These are phyloP conservation scores for Diceros bicornis DNA, from an alignment of 2,797 vertebrate genomes.

Conservation along the genomic window DNA sequence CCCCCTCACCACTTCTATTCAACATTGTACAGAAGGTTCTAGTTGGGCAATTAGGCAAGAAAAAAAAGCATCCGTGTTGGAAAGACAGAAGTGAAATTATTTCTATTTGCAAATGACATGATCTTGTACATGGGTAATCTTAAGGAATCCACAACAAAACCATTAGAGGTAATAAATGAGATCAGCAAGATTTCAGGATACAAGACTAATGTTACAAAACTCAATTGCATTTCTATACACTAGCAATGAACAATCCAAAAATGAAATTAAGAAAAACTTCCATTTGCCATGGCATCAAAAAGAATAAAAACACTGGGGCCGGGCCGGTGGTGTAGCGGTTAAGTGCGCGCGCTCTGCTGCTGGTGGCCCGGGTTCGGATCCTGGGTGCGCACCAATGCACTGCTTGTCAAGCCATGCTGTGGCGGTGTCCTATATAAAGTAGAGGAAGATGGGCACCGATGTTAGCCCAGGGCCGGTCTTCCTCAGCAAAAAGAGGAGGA, in stretches of 20 bases:
- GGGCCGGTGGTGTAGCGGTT: no score
- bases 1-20: not conserved
- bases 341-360: no score
- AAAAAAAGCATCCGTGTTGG: not conserved
- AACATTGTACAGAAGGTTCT: not conserved
- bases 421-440: no score
- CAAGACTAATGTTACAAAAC: not conserved
- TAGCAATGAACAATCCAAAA: not conserved
- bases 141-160: not conserved
- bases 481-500: no score
- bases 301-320: not conserved
- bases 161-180: conserved; percentile 4
- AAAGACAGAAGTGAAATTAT: conserved; percentile 26
- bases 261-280: conserved; percentile 37
- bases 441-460: no score
- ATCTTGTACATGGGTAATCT: not conserved
- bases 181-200: not conserved
- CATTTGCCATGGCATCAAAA: not conserved
- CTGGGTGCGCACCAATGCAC: no score
- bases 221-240: not conserved
- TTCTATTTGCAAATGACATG: not conserved
- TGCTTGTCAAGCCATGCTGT: no score
- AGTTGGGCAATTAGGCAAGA: not conserved
- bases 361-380: no score
- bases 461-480: no score